Conservation (phyloP, 2,888 invertebrate species). For the Octonoba sinensis region DNA sequence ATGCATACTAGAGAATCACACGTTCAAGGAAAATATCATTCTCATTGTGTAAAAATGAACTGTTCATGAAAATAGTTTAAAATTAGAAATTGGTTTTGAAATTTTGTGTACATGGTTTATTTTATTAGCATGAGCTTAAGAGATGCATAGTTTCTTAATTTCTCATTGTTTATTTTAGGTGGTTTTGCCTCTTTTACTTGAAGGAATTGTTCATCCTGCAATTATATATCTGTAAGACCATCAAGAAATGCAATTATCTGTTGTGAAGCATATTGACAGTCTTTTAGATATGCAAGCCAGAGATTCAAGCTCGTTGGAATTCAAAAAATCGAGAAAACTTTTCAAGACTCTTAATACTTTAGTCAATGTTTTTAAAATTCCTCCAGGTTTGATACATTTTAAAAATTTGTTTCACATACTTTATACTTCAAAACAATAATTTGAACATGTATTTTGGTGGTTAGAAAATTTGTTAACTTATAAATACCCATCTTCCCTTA, state of each 20-base stretch:
- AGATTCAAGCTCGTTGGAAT: neutral
- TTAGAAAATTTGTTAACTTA: no score
- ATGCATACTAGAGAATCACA: no score
- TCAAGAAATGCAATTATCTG: slow-evolving; percentile 21
- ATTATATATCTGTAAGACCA: slow-evolving; percentile 3
- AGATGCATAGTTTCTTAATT: no score
- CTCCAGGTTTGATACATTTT: slow-evolving; percentile 18
- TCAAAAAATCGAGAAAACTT: slow-evolving; percentile 17
- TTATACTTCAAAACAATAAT: no score
- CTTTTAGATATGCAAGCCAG: neutral
- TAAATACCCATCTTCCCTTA: no score
- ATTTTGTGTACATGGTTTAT: no score
- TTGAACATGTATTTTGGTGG: no score
- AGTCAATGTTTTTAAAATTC: slow-evolving; percentile 31
- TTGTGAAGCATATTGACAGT: slow-evolving; percentile 29
- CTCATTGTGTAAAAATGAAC: no score
- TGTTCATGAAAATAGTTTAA: no score
- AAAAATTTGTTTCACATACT: neutral
- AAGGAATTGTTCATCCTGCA: slow-evolving; percentile 8
- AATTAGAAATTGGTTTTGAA: no score
- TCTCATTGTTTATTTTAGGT: slow-evolving; percentile 29
- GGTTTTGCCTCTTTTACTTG: slow-evolving; percentile 23
- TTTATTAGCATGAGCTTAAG: no score
- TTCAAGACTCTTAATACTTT: slow-evolving; percentile 15
- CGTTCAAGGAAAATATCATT: no score